A percentile compares a stretch with the other conserved stretches of the same genome.
Conservation (phyloP, 1,140 invertebrate genomes). For the Platyscapa corneri region DNA sequence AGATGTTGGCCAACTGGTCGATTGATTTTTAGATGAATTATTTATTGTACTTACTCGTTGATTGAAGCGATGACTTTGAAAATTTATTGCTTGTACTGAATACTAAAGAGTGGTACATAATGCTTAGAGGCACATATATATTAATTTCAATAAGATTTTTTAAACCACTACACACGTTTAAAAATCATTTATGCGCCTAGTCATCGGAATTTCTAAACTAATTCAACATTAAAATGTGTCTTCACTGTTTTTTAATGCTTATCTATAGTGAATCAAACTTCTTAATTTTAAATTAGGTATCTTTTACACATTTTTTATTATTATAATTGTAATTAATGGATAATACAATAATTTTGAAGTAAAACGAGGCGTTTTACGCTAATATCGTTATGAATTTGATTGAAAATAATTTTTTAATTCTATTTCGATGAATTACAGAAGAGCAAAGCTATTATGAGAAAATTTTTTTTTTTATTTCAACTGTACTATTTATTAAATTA, state of each 20-base stretch:
- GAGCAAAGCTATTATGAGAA: too few species aligned
- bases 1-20: not conserved
- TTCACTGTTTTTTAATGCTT: not conserved
- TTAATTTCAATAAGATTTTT: not conserved
- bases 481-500: too few species aligned
- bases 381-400: too few species aligned
- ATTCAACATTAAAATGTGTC: not conserved
- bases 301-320: not conserved
- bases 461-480: too few species aligned
- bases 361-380: too few species aligned
- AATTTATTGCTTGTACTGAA: not conserved
- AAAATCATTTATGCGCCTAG: not conserved
- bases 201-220: not conserved
- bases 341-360: too few species aligned
- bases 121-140: not conserved
- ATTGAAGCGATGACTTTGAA: slow-evolving; percentile 17
- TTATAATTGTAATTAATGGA: too few species aligned
- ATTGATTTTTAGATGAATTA: slow-evolving; percentile 27
- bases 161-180: not conserved
- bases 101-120: not conserved
- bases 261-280: not conserved
- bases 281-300: not conserved
- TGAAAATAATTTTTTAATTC: too few species aligned
- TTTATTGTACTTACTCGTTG: not conserved
- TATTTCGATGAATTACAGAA: too few species aligned